Conservation (phyloP, 2,888 invertebrate genomes). For the Apotomis turbidana region DNA sequence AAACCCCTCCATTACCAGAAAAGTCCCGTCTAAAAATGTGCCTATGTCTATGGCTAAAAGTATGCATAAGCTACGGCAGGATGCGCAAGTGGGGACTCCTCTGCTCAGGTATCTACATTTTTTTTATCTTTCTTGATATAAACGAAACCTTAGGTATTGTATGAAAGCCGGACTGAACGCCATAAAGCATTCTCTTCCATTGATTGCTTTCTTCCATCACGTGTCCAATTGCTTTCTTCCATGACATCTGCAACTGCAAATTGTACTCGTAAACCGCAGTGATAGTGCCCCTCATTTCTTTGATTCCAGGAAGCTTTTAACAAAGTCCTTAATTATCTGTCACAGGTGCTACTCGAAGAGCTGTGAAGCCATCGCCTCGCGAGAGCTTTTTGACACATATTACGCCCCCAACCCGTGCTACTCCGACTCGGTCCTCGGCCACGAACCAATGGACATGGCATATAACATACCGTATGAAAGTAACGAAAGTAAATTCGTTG, state of each 20-base stretch:
- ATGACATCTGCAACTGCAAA: too few species aligned
- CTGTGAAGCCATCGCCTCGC: constrained; percentile 72
- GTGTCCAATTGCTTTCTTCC: too few species aligned
- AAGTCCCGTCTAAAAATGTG: constrained; percentile 43
- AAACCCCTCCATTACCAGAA: constrained; percentile 52
- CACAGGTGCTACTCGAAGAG: constrained; percentile 67
- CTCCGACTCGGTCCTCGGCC: constrained; percentile 68
- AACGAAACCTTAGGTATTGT: too few species aligned
- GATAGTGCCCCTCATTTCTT: too few species aligned
- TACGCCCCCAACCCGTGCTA: constrained; percentile 61
- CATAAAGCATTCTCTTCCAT: too few species aligned
- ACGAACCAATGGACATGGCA: constrained; percentile 53
- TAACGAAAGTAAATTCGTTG: constrained; percentile 48
- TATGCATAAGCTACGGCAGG: constrained; percentile 58
- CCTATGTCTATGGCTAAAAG: constrained; percentile 61
- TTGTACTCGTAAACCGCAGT: too few species aligned
- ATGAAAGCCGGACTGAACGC: too few species aligned
- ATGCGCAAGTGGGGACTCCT: constrained; percentile 68
- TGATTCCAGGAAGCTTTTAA: background rate
- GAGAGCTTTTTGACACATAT: constrained; percentile 53
- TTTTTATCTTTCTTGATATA: too few species aligned
- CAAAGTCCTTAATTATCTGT: too few species aligned
- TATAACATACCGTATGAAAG: constrained; percentile 59
- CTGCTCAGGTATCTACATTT: constrained; percentile 55
- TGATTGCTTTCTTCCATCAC: too few species aligned